Evolutionary conservation across 2,113 vertebrate genomes (phyloP), one percentile per base, ranked within the genome.

Genomic region (Zosterops hypoxanthus): DNA sequence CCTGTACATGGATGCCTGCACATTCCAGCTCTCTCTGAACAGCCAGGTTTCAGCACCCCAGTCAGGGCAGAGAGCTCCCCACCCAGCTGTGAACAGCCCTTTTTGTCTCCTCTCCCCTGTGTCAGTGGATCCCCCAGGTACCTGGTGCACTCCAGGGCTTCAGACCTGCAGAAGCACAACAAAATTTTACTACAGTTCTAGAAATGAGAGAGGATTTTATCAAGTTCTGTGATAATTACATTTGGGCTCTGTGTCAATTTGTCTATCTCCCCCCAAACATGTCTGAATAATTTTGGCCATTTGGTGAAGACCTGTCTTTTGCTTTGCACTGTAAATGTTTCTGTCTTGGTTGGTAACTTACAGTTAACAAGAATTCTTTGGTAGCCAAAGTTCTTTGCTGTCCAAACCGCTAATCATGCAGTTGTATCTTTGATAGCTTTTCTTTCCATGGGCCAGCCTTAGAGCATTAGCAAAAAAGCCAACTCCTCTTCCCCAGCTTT

Each of bases 101-200:
- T 92, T 95, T 91, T 18, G 33, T 84, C 81, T 88, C 86, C 73
- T 94, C 94, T 93, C 14, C 36, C 80, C 77, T 88, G 94, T 92
- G 82, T 87, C 52, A 73, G 71, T 60, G 83, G 92, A 96, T 97
- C 89, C 91, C 95, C 88, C 73, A 79, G 91, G 92, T 97, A 95
- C 96, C 96, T 96, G 97, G 95, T 95, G 97, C 21, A 49, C 87
- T 96, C 96, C 88, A 44, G 55, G 82, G 59, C 81, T 95, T 95
- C 94, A 94, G 96, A 94, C 75, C 75, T 68, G 93, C 82, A 60
- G 79, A 71, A 91, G 75, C 57, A 69, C 53, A 70, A 44, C 4
- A 31, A n/a, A 66, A 56, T 63, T 33, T 49, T 71, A 1, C 47
- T 63, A 39, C 52, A 33, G 34, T 44, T 31, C 36, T 70, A 34